Percentiles rank a stretch among this genome's conserved stretches.
Conservation (phyloP, 2,113 vertebrate genomes). For the Daubentonia madagascariensis region DNA sequence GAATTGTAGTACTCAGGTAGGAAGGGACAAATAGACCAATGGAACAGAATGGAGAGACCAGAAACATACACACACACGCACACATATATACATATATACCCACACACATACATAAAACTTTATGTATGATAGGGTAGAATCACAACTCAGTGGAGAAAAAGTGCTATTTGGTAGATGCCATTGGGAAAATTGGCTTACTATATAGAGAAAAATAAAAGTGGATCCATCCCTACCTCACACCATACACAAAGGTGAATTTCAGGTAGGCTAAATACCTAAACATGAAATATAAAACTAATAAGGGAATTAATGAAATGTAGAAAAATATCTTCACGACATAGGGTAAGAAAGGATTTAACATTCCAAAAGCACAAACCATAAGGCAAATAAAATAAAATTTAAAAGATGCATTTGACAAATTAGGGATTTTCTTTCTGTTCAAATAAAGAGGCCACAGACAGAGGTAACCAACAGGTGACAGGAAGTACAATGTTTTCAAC, state of each 20-base stretch:
- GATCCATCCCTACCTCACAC: neutral
- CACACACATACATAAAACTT: neutral
- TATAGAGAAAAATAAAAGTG: neutral
- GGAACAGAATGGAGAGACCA: neutral
- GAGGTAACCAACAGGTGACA: neutral
- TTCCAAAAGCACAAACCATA: neutral
- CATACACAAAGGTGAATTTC: neutral
- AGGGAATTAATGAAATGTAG: neutral
- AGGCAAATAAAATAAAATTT: neutral
- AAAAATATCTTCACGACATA: neutral
- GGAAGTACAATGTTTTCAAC: neutral
- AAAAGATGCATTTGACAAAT: neutral
- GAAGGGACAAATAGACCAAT: neutral
- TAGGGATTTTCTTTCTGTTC: neutral
- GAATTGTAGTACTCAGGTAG: neutral
- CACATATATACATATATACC: fast-evolving
- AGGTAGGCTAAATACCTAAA: neutral
- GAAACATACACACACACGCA: neutral
- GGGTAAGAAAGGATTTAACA: neutral
- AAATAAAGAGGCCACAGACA: neutral
- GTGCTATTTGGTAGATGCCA: neutral
- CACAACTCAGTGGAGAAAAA: neutral
- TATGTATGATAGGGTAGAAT: neutral
- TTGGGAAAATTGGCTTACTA: neutral
- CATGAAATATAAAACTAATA: neutral